Percentiles rank a stretch among this genome's conserved stretches.
Conservation (phyloP, 2,113 vertebrate genomes). For the Pelecanus crispus region DNA sequence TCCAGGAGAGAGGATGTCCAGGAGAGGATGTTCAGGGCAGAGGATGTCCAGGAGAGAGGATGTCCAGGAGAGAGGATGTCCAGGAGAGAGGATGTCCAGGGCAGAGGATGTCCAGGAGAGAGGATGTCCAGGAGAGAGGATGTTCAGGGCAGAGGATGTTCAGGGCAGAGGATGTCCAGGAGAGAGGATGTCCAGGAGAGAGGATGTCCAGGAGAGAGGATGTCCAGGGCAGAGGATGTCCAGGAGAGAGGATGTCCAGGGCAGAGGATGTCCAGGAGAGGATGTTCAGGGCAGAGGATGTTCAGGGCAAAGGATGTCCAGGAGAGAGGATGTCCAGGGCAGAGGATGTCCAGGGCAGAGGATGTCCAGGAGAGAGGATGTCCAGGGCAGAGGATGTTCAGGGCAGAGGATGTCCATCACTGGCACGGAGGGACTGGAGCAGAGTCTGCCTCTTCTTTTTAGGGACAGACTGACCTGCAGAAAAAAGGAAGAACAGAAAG, state of each 20-base stretch:
- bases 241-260: too few species aligned
- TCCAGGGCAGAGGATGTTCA: not conserved
- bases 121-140: not conserved
- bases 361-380: not conserved
- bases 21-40: too few species aligned
- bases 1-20: too few species aligned
- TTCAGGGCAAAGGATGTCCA: not conserved
- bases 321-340: too few species aligned
- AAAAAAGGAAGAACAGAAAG: not conserved
- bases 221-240: not conserved
- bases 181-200: too few species aligned
- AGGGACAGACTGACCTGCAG: not conserved
- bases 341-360: not conserved
- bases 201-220: not conserved
- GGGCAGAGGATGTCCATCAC: not conserved
- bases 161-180: not conserved
- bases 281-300: too few species aligned
- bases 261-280: not conserved
- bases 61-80: not conserved
- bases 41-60: not conserved
- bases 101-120: too few species aligned
- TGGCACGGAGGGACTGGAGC: rapidly evolving
- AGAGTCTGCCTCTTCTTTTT: not conserved
- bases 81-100: too few species aligned
- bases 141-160: too few species aligned